Evolutionary conservation across 1,140 invertebrate species (phyloP), one percentile per base, ranked within the genome.

Genomic region (Leptinotarsa texana): DNA sequence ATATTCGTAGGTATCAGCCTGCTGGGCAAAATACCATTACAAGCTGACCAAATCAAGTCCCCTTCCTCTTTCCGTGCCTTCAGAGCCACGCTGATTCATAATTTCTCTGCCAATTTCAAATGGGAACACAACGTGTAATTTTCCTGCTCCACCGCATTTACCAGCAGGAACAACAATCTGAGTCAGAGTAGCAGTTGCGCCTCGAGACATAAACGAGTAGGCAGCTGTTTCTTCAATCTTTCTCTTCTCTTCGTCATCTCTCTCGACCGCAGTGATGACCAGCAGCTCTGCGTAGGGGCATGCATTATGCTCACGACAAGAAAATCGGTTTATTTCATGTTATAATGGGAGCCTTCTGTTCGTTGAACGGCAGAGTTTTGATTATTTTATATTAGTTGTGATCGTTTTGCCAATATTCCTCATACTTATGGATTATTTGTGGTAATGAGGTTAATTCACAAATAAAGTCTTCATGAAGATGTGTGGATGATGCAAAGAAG

Each of bases 81-180:
- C 27, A 27, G 63, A 72, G 27, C 51, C 51, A 27, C 71, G 63
- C 51, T 72, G 71, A 72, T 72, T 42, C 63, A 24, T 51, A 72
- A 57, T 67, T 42, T 24, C 65, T 42, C 3, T 67, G 42, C 27
- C 13, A 67, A 67, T 67, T 67, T 67, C 42, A 67, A 22, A 67
- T 42, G 24, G 24, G 22, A 15, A 57, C 51, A 57, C n/a, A 67
- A 67, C 42, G 17, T 67, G 42, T 42, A 24, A 67, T 67, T 67
- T 67, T 67, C 65, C 65, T 33, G 65, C 65, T 22, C 65, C 65
- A 67, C 42, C 65, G 15, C 65, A 67, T 67, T 67, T 33, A 57
- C 51, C 24, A n/a, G 22, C 65, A 67, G 65, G 65, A 67, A 67
- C 65, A 67, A 67, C 65, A 67, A 42, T 67, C 65, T 67, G 65